Evolutionary conservation across 1,140 invertebrate species (phyloP).

Genomic region (Globodera rostochiensis): DNA sequence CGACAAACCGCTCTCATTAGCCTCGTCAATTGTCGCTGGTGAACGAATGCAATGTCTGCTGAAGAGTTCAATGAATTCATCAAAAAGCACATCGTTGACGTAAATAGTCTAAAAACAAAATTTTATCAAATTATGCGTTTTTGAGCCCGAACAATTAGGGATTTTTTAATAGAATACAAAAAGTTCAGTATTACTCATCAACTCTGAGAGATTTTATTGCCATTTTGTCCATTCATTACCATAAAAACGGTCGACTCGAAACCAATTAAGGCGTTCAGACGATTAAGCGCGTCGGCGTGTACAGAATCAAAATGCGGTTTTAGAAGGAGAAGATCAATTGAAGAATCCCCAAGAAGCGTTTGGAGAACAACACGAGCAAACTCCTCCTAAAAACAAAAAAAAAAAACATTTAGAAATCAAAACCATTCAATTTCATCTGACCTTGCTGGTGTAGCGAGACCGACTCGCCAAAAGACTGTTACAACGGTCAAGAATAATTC

Average conservation of each 20-base stretch:
- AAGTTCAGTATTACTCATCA: no score
- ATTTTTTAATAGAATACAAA: no score
- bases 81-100: conserved; percentile 34
- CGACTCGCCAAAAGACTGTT: conserved; percentile 23
- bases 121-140: neutral
- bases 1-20: conserved; percentile 23
- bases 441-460: conserved; percentile 25
- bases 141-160: no score
- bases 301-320: conserved; percentile 29
- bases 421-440: neutral
- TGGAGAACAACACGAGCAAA: conserved; percentile 21
- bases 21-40: conserved; percentile 19
- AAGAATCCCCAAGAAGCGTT: conserved; percentile 30
- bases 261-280: conserved; percentile 34
- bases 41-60: conserved; percentile 27
- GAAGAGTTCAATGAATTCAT: conserved; percentile 35
- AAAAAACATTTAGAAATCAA: neutral
- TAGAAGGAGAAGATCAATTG: conserved; percentile 33
- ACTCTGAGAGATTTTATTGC: neutral
- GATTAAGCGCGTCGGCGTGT: conserved; percentile 39
- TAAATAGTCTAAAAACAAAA: conserved; percentile 37
- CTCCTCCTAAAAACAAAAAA: conserved; percentile 15
- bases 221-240: conserved; percentile 18
- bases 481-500: conserved; percentile 18
- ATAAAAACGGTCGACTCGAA: conserved; percentile 41